A percentile compares a stretch with the other conserved stretches of the same genome.
phyloP scores from a whole-genome alignment of 2,113 vertebrate species.

The Ariopsis seemanni region DNA sequence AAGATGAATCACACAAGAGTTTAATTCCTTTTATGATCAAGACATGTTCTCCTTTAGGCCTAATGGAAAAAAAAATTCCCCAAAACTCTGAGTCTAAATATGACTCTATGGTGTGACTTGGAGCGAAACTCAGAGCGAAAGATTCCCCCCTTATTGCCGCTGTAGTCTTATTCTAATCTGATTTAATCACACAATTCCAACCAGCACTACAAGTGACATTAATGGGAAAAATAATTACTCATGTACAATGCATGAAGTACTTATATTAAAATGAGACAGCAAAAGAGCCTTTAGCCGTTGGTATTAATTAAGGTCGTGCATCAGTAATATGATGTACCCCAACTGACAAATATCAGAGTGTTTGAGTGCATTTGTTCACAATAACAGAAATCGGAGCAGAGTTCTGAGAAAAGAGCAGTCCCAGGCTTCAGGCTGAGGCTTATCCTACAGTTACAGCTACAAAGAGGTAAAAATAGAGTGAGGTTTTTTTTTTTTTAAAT shows the following conservation, averaged over 20 bases:
- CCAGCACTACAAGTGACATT: constrained; percentile 59
- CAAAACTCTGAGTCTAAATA: constrained; percentile 12
- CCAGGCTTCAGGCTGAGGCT: constrained; percentile 24
- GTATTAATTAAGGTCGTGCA: constrained; percentile 57
- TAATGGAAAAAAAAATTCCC: constrained; percentile 60
- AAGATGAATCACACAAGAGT: constrained; percentile 50
- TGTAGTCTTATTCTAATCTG: constrained; percentile 55
- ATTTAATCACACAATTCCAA: constrained; percentile 70
- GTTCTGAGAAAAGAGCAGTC: constrained; percentile 22
- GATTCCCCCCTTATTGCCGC: constrained; percentile 61
- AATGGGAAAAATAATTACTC: constrained; percentile 65
- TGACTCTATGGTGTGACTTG: constrained; percentile 30
- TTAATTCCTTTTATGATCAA: constrained; percentile 64
- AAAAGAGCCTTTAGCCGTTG: constrained; percentile 56
- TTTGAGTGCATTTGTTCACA: constrained; percentile 54
- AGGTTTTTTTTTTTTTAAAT: neutral
- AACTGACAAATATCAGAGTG: constrained; percentile 51
- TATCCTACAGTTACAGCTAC: constrained; percentile 21
- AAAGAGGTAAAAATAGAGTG: constrained; percentile 24
- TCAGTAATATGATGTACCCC: constrained; percentile 54
- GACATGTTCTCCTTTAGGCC: constrained; percentile 62
- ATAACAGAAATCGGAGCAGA: constrained; percentile 15
- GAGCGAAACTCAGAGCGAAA: constrained; percentile 45
- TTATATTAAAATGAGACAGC: constrained; percentile 59
- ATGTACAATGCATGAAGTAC: constrained; percentile 48